Percentiles rank a stretch among this genome's conserved stretches.
phyloP scores from a whole-genome alignment of 37 sponge, comb jelly and placozoan species.

The Diacarnus erythraeanus region DNA sequence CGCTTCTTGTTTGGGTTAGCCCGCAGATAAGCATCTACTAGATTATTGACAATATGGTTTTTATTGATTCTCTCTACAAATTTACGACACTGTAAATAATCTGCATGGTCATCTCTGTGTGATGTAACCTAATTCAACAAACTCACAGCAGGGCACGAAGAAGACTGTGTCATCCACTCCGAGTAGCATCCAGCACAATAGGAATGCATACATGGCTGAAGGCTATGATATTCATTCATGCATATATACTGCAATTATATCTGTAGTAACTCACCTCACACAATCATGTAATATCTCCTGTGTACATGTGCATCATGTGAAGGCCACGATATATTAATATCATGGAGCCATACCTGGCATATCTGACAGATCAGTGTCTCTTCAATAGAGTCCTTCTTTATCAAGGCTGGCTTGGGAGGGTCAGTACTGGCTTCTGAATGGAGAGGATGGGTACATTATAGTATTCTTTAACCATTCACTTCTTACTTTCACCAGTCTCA shows the following conservation, averaged over 20 bases:
- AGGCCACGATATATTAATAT: background rate
- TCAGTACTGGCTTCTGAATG: background rate
- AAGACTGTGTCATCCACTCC: conserved; percentile 86
- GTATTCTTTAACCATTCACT: too few relatives aligned
- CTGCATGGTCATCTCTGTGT: background rate
- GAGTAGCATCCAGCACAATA: conserved; percentile 97
- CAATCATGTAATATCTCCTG: conserved; percentile 85
- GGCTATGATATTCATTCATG: conserved; percentile 20
- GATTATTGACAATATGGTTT: conserved; percentile 91
- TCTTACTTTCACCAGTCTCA: too few relatives aligned
- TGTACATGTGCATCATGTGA: background rate
- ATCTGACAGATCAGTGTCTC: conserved; percentile 80
- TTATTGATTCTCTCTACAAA: conserved; percentile 74
- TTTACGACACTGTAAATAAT: conserved; percentile 64
- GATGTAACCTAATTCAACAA: background rate
- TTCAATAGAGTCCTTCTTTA: conserved; percentile 65
- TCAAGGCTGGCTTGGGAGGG: background rate
- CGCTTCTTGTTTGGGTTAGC: conserved; percentile 86
- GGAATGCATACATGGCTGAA: conserved; percentile 94
- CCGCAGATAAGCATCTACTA: conserved; percentile 78
- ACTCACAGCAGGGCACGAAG: conserved; percentile 81
- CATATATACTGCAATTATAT: background rate
- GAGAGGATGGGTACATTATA: too few relatives aligned
- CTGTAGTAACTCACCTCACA: conserved; percentile 39
- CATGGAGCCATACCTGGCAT: conserved; percentile 62